Base-by-base conservation (phyloP, 2,888 invertebrate genomes). In the Andrena marginata region DNA sequence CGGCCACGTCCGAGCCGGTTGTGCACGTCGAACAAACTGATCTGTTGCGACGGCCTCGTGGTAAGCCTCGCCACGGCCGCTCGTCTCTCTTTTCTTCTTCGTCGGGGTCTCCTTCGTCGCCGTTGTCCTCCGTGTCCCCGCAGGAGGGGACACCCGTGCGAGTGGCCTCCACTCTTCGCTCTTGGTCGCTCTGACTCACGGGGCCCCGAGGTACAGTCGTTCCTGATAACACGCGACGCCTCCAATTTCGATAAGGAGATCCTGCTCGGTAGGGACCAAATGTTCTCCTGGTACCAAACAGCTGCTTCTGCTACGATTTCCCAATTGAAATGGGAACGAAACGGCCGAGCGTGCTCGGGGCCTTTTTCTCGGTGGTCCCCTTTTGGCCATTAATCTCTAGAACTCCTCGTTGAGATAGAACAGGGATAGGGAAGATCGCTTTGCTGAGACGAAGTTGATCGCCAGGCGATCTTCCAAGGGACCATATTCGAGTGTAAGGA, bases 11-110 rank as follows among this genome's bases (percentile, higher is more conserved):
- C 88, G 82, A 72, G 86, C 82, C 84, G 84, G 82, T 80, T 79
- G 82, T 89, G 86, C 80, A 90, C 90, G 90, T 82, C 85, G 89
- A 88, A 90, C 88, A 86, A 91, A 92, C 92, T 92, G 92, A 92
- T 92, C 92, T 90, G 89, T 91, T 89, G 90, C 88, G 87, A 85
- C 85, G 74, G 87, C 85, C 85, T 79, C 84, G 82, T 84, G 89
- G 90, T 85, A 85, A 80, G 88, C 86, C 81, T 84, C 82, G 71
- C 80, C 83, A 84, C 79, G 79, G 68, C 70, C 88, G 85, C 84
- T 89, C 86, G 86, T 89, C 90, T 89, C 89, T 90, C 89, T 90
- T 89, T 89, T 89, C 90, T 91, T 90, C 90, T 88, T 87, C 90
- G 85, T 33, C 75, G 75, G 64, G 68, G 62, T 59, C 80, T 48